Percentiles rank a stretch among this genome's conserved stretches.
phyloP scores from a whole-genome alignment of 2,888 invertebrate species.

The Crioceris asparagi region DNA sequence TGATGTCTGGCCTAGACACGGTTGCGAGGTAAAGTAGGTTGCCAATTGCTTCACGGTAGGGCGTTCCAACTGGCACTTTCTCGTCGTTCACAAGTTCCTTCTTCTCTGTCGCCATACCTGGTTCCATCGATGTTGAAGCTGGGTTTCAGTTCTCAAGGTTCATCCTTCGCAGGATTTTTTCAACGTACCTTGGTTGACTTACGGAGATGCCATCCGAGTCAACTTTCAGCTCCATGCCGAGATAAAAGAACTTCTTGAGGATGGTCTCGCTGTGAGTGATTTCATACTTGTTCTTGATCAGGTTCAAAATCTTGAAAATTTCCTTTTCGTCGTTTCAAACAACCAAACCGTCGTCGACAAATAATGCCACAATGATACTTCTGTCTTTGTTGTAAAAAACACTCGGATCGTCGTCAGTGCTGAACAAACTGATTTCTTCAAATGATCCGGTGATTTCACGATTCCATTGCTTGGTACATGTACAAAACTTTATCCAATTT shows the following conservation, averaged over 20 bases:
- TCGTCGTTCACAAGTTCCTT: slow-evolving; percentile 17
- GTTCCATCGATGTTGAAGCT: slow-evolving; percentile 22
- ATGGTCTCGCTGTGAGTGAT: too few species aligned
- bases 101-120: slow-evolving; percentile 20
- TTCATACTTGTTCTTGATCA: too few species aligned
- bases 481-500: too few species aligned
- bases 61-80: slow-evolving; percentile 8
- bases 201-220: slow-evolving; percentile 20
- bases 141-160: slow-evolving; percentile 9
- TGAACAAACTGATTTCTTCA: too few species aligned
- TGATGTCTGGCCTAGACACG: slow-evolving; percentile 24
- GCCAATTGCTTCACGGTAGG: slow-evolving; percentile 11
- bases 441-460: too few species aligned
- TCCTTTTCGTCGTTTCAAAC: slow-evolving; percentile 13
- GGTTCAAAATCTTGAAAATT: too few species aligned
- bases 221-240: too few species aligned
- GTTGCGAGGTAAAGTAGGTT: slow-evolving; percentile 14
- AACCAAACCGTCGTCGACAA: slow-evolving; percentile 24
- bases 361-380: slow-evolving; percentile 15
- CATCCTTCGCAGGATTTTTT: slow-evolving; percentile 20
- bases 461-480: too few species aligned
- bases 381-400: slow-evolving; percentile 20
- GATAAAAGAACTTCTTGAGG: too few species aligned
- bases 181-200: slow-evolving; percentile 20
- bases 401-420: too few species aligned